A percentile compares a stretch with the other conserved stretches of the same genome.
Conservation (phyloP, 2,797 vertebrate species). For the Macropus fuliginosus region DNA sequence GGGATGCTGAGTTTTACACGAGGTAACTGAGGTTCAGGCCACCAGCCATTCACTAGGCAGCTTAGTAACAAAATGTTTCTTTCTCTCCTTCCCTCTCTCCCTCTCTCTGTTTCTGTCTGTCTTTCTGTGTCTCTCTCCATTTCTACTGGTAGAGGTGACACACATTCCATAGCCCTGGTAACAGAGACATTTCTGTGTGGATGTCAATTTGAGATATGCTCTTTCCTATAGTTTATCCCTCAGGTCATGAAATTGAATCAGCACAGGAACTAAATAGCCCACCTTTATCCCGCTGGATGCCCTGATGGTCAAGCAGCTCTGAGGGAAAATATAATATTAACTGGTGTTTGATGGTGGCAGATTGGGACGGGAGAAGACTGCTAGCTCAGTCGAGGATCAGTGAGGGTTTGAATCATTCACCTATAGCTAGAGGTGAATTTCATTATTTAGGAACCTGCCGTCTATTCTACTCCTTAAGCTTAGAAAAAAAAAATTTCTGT, state of each 20-base stretch:
- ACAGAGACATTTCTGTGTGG: background rate
- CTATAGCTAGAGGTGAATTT: background rate
- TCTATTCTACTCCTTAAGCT: background rate
- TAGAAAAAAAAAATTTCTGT: background rate
- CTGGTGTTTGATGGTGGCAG: background rate
- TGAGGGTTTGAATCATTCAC: background rate
- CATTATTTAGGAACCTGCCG: background rate
- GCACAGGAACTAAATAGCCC: slow-evolving; percentile 26
- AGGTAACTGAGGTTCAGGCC: background rate
- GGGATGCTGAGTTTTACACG: background rate
- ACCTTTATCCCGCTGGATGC: background rate
- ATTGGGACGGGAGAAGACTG: background rate
- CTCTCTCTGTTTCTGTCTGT: background rate
- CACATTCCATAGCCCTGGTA: background rate
- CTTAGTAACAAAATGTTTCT: background rate
- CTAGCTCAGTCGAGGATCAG: background rate
- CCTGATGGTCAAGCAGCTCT: background rate
- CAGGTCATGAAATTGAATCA: background rate
- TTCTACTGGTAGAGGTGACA: background rate
- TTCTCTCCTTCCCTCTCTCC: background rate
- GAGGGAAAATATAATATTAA: background rate
- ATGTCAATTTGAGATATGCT: background rate
- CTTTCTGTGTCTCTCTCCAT: slow-evolving; percentile 10
- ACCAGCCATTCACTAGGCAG: background rate
- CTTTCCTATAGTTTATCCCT: background rate